A percentile compares a stretch with the other conserved stretches of the same genome.
Evolutionary conservation across 2,888 invertebrate genomes (phyloP).

Genomic region (Drosophila nr. perissopoda): DNA sequence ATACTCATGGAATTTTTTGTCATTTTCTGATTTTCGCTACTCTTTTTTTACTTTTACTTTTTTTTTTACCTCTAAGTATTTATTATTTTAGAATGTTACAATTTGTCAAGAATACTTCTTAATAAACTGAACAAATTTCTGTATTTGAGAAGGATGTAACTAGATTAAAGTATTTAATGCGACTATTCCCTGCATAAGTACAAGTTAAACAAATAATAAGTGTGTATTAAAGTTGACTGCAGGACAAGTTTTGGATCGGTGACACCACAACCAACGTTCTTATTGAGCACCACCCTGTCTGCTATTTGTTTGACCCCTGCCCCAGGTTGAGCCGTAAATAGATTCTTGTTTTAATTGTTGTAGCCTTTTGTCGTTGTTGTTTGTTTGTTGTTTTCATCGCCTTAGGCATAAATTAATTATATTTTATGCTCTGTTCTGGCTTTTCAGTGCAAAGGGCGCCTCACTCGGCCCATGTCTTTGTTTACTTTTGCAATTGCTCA

Average conservation of each 20-base stretch:
- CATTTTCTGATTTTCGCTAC: not conserved
- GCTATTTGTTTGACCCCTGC: constrained; percentile 10
- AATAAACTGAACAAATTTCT: not conserved
- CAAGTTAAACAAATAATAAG: not conserved
- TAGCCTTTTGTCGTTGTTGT: constrained; percentile 29
- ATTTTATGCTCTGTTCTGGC: constrained; percentile 43
- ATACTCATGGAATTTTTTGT: not conserved
- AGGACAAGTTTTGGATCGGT: constrained; percentile 13
- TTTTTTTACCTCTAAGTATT: not conserved
- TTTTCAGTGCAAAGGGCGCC: constrained; percentile 30
- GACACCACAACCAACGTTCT: constrained; percentile 3
- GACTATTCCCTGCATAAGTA: not conserved
- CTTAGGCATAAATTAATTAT: constrained; percentile 60
- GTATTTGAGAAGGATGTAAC: not conserved
- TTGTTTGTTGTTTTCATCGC: constrained; percentile 51
- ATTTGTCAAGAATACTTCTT: not conserved
- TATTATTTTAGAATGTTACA: not conserved
- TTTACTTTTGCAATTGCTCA: constrained; percentile 72
- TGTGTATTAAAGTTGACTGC: constrained; percentile 12
- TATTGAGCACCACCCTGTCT: not conserved
- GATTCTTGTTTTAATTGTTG: constrained; percentile 33
- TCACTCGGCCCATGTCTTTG: constrained; percentile 45
- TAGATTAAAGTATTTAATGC: not conserved
- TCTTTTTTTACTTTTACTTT: no score
- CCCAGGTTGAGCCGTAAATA: constrained; percentile 19